Evolutionary conservation across 37 sponge, comb jelly and placozoan genomes (phyloP).

Genomic region (Eunapius fragilis): DNA sequence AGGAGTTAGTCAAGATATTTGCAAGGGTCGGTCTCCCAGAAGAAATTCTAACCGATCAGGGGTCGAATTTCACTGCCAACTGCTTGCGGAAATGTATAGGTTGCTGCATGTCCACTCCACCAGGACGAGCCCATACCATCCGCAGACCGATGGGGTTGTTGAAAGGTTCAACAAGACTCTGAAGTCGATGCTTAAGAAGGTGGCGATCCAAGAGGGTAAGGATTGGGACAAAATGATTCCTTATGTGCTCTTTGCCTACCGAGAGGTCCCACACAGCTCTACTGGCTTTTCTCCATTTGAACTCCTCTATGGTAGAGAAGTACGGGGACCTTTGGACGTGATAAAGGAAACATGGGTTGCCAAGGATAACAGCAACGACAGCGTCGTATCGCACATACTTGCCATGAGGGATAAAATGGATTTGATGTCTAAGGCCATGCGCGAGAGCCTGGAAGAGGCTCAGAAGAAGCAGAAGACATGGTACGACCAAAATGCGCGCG

Average conservation of each 20-base stretch:
- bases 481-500: slow-evolving; percentile 35
- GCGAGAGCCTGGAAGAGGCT: slow-evolving; percentile 15
- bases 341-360: slow-evolving; percentile 36
- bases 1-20: slow-evolving; percentile 37
- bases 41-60: slow-evolving; percentile 56
- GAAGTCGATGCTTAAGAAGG: slow-evolving; percentile 39
- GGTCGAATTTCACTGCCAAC: slow-evolving; percentile 32
- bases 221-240: slow-evolving; percentile 52
- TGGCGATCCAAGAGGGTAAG: background rate
- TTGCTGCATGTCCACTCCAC: slow-evolving; percentile 13
- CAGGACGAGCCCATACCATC: slow-evolving; percentile 41
- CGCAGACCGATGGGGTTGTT: slow-evolving; percentile 38
- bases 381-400: no score
- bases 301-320: slow-evolving; percentile 26
- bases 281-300: slow-evolving; percentile 48
- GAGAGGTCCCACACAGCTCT: slow-evolving; percentile 40
- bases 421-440: slow-evolving; percentile 15
- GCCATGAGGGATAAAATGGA: background rate
- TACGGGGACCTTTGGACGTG: slow-evolving; percentile 40
- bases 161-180: slow-evolving; percentile 36
- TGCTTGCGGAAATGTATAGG: slow-evolving; percentile 33
- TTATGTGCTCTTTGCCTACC: slow-evolving; percentile 52
- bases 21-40: slow-evolving; percentile 40
- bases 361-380: no score
- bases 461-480: slow-evolving; percentile 39